Evolutionary conservation across 2,113 vertebrate genomes (phyloP).

Genomic region (Vidua chalybeata): DNA sequence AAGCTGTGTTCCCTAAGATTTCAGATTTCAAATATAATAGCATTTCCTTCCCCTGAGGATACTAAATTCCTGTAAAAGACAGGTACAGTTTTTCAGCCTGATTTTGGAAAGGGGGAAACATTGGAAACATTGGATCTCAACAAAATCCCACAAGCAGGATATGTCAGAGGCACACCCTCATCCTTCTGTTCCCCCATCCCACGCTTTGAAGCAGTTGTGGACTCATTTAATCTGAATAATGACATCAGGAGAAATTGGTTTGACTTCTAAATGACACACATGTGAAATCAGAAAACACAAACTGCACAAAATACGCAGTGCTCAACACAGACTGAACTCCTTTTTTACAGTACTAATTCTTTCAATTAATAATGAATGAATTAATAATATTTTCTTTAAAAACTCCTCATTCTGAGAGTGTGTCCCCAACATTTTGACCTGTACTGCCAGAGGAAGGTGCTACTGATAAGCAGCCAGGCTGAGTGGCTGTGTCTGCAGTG

Average conservation of each 20-base stretch:
- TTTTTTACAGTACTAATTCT: too few relatives aligned
- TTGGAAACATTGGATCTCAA: neutral
- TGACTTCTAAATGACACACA: neutral
- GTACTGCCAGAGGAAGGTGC: neutral
- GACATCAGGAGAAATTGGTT: neutral
- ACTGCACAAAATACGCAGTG: neutral
- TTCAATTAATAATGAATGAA: rapidly evolving
- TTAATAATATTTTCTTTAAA: neutral
- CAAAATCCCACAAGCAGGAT: neutral
- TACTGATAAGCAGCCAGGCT: neutral
- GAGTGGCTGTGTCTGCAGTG: neutral
- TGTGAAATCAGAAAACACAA: neutral
- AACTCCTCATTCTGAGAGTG: neutral
- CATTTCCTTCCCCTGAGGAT: neutral
- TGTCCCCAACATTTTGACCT: neutral
- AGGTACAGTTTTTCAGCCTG: neutral
- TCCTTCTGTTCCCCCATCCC: neutral
- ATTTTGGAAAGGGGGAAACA: neutral
- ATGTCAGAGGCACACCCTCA: neutral
- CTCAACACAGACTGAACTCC: neutral
- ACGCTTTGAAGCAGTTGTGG: neutral
- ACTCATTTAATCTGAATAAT: neutral
- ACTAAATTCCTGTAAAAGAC: neutral
- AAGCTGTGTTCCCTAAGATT: neutral
- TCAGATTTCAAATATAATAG: neutral